Evolutionary conservation across 1,140 invertebrate genomes (phyloP).

Genomic region (Euglossa dilemma): DNA sequence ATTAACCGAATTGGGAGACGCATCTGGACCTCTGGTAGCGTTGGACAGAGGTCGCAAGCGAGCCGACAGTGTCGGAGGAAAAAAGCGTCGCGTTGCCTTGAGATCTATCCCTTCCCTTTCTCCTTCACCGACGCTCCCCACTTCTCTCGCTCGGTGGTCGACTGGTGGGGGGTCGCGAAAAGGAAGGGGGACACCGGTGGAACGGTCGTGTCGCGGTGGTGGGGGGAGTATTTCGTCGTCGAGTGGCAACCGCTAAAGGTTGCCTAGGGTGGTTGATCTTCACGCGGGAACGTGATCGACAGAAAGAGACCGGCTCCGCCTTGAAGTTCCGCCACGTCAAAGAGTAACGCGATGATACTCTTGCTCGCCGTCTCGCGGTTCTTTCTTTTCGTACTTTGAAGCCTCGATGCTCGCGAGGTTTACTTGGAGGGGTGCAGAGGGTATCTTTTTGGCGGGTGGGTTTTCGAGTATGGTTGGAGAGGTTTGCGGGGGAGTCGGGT

Average conservation of each 20-base stretch:
- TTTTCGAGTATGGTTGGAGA: too few relatives aligned
- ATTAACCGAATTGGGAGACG: slow-evolving; percentile 51
- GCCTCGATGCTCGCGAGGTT: not conserved
- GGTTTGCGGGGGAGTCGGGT: too few relatives aligned
- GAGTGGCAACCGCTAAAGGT: slow-evolving; percentile 41
- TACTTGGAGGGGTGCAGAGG: not conserved
- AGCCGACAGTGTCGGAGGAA: slow-evolving; percentile 26
- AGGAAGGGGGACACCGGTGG: not conserved
- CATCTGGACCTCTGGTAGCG: not conserved
- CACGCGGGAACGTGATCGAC: slow-evolving; percentile 34
- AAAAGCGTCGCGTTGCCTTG: slow-evolving; percentile 42
- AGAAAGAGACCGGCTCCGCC: slow-evolving; percentile 16
- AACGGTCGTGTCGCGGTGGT: not conserved
- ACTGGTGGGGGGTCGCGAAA: not conserved
- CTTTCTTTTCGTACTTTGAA: not conserved
- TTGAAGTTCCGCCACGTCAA: slow-evolving; percentile 12
- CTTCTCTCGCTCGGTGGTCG: not conserved
- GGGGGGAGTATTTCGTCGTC: slow-evolving; percentile 35
- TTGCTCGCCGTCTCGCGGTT: not conserved
- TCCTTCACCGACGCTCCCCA: not conserved
- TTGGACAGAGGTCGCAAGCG: slow-evolving; percentile 9
- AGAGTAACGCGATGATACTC: slow-evolving; percentile 9
- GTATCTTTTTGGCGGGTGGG: too few relatives aligned
- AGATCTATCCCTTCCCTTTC: not conserved
- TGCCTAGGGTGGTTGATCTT: slow-evolving; percentile 43